phyloP scores from a whole-genome alignment of 2,113 vertebrate species.

The Antechinus flavipes region DNA sequence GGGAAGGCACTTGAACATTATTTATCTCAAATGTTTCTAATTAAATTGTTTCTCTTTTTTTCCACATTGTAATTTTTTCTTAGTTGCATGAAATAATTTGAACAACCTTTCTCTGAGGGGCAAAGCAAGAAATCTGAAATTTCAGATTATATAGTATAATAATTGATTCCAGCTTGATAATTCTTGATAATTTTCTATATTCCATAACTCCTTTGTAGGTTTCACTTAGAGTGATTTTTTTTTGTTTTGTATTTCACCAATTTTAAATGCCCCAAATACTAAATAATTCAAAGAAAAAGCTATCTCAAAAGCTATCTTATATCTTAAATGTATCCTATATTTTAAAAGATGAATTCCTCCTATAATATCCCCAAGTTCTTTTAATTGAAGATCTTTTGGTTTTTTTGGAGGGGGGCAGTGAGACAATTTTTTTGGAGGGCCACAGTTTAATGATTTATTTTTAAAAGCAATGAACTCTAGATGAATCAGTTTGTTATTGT shows the following conservation, averaged over 20 bases:
- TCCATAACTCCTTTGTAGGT: not conserved
- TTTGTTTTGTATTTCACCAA: not conserved
- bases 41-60: constrained; percentile 34
- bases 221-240: not conserved
- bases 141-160: constrained; percentile 8
- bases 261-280: not conserved
- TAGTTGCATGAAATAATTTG: constrained; percentile 45
- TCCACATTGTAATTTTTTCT: constrained; percentile 44
- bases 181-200: not conserved
- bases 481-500: constrained; percentile 81
- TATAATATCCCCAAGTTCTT: not conserved
- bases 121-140: constrained; percentile 29
- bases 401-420: constrained; percentile 52
- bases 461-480: constrained; percentile 87
- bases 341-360: not conserved
- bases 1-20: constrained; percentile 27
- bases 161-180: constrained; percentile 24
- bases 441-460: constrained; percentile 89
- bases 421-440: constrained; percentile 80
- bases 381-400: not conserved
- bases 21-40: constrained; percentile 55
- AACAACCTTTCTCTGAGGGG: constrained; percentile 31
- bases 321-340: not conserved
- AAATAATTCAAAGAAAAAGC: not conserved
- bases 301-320: not conserved